Percentiles rank a stretch among this genome's conserved stretches.
Conservation (phyloP, 2,113 vertebrate species). For the Vulpes vulpes region DNA sequence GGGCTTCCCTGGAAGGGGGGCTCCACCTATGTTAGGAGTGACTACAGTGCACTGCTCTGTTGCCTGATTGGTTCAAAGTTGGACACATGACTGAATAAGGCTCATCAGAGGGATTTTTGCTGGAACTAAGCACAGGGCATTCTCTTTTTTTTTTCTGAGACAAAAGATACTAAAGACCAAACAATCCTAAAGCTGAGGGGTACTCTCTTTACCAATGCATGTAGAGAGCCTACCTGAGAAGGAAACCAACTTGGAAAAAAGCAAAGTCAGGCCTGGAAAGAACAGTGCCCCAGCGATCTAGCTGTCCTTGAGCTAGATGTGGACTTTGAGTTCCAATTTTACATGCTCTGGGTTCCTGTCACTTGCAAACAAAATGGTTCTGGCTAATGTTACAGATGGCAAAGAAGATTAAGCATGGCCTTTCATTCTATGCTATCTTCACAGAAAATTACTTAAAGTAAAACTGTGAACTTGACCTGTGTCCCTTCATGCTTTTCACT, state of each 20-base stretch:
- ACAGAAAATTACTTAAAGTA: background rate
- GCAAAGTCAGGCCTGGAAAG: background rate
- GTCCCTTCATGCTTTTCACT: background rate
- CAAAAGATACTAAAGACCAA: background rate
- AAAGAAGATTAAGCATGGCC: background rate
- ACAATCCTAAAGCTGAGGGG: background rate
- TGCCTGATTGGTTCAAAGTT: background rate
- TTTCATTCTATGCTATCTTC: background rate
- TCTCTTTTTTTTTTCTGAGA: background rate
- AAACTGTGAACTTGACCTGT: background rate
- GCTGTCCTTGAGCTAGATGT: background rate
- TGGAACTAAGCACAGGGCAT: background rate
- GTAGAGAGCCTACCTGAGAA: background rate
- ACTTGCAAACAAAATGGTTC: background rate
- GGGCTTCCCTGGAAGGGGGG: background rate
- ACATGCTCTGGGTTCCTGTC: background rate
- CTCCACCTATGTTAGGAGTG: background rate
- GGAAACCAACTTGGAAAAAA: background rate
- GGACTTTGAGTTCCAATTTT: background rate
- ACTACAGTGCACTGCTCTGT: fast-evolving
- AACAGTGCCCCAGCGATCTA: background rate
- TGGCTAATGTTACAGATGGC: background rate
- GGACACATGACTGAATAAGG: background rate
- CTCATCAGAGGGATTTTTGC: background rate
- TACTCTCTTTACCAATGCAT: background rate